Base-by-base conservation (phyloP, 1,140 invertebrate genomes). In the Kradibia gibbosae region DNA sequence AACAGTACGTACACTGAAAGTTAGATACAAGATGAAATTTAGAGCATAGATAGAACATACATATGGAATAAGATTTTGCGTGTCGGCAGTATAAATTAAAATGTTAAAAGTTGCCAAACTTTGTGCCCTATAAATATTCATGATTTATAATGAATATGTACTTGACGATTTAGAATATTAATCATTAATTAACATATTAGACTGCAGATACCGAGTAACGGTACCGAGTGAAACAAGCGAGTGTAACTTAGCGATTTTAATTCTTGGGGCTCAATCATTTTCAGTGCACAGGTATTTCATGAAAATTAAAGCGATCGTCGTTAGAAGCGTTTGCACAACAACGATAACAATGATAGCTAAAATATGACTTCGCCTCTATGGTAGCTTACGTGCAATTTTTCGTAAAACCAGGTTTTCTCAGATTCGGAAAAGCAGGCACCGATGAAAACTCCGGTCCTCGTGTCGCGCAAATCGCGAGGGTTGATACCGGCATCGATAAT, bases 401-500 rank as follows among this genome's bases (percentile, higher is more conserved):
- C 93, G 80, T 95, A 95, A 83, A 95, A 95, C 91, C 92, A 93
- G n/a, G 93, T 93, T 83, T 92, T 93, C 81, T 95, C 94, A 0
- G 93, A 94, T 87, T 97, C 96, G 0, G 95, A 96, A 84, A 95
- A 95, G 87, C 95, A 96, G 7, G 94, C 92, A 5, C 96, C 96
- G 70, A 97, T 93, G 86, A 96, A 96, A 4, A 98, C 96, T 15
- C 96, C 96, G 3, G 95, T 97, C 85, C 93, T 96, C 2, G 93
- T 94, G 42, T 94, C 95, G 75, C 93, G 92, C 10, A 97, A 87
- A 74, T 93, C 75, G 7, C 83, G 84, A 2, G 90, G 90, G 85
- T 91, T 91, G 7, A 87, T 53, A 2, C 97, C 97, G 81, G 97
- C 95, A 93, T 99, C 97, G 79, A 97, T 91, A n/a, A 98, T 93